phyloP scores from a whole-genome alignment of 35 echinoderm and acorn worm species.

The Lytechinus variegatus region DNA sequence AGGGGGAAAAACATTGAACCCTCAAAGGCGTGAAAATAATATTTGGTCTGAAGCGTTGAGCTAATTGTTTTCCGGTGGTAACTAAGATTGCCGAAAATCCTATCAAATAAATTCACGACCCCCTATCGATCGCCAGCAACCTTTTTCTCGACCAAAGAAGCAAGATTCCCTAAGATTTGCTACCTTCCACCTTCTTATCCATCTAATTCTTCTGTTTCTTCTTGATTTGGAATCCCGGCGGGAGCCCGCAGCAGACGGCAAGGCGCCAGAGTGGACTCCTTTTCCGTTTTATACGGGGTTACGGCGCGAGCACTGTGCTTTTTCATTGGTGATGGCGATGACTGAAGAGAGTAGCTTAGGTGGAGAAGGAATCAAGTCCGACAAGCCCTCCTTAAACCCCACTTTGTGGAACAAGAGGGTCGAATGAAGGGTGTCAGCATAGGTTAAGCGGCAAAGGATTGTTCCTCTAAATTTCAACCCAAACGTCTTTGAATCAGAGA shows the following conservation, averaged over 20 bases:
- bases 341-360: slow-evolving; percentile 45
- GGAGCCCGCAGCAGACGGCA: slow-evolving; percentile 6
- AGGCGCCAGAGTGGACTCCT: slow-evolving; percentile 14
- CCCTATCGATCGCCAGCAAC: slow-evolving; percentile 10
- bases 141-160: neutral
- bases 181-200: neutral
- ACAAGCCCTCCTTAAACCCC: slow-evolving; percentile 41
- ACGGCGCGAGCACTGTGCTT: slow-evolving; percentile 3
- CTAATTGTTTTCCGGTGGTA: slow-evolving; percentile 52
- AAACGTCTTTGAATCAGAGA: slow-evolving; percentile 14
- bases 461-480: slow-evolving; percentile 38
- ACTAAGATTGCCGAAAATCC: slow-evolving; percentile 46
- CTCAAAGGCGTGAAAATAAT: slow-evolving; percentile 14
- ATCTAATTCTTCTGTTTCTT: slow-evolving; percentile 14
- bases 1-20: neutral
- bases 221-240: slow-evolving; percentile 26
- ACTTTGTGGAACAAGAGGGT: slow-evolving; percentile 20
- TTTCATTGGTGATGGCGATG: slow-evolving; percentile 48
- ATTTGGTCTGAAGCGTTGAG: neutral
- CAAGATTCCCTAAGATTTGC: slow-evolving; percentile 14
- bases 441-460: slow-evolving; percentile 44
- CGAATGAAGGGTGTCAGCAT: slow-evolving; percentile 45
- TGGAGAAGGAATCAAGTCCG: slow-evolving; percentile 41
- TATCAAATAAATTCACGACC: slow-evolving; percentile 39
- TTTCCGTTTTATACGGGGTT: slow-evolving; percentile 29